A percentile compares a stretch with the other conserved stretches of the same genome.
Conservation (phyloP, 2,797 vertebrate genomes). For the Cyclura pinguis region DNA sequence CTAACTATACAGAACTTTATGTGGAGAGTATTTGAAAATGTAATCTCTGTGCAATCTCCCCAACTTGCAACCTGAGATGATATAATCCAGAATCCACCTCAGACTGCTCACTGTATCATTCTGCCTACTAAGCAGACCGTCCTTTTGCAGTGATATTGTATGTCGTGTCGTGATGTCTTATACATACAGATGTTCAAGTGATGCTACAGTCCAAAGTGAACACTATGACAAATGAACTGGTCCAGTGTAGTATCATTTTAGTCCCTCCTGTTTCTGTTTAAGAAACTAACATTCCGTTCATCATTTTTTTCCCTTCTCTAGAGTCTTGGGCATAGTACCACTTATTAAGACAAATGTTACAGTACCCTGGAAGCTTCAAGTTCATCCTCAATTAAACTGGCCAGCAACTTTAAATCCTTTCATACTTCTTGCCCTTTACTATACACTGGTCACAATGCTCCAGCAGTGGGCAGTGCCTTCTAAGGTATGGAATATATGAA, state of each 20-base stretch:
- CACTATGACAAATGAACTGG: not conserved
- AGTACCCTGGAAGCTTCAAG: conserved; percentile 75
- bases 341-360: conserved; percentile 81
- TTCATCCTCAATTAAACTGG: conserved; percentile 82
- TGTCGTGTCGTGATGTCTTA: not conserved
- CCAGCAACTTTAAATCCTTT: conserved; percentile 84
- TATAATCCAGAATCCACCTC: not conserved
- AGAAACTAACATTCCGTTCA: not conserved
- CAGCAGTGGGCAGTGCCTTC: conserved; percentile 78
- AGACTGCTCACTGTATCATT: not conserved
- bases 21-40: not conserved
- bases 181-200: not conserved
- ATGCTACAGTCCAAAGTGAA: not conserved
- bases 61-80: not conserved
- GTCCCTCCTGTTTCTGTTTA: not conserved
- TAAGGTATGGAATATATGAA: conserved; percentile 37
- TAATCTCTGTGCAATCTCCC: too few relatives aligned
- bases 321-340: conserved; percentile 86
- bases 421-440: conserved; percentile 84
- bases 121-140: too few relatives aligned
- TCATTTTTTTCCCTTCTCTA: conserved; percentile 49
- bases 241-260: not conserved
- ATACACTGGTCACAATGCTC: conserved; percentile 82
- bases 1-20: not conserved
- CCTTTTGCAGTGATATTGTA: not conserved